Evolutionary conservation across 2,113 vertebrate species (phyloP).

Genomic region (Hemicordylus capensis): DNA sequence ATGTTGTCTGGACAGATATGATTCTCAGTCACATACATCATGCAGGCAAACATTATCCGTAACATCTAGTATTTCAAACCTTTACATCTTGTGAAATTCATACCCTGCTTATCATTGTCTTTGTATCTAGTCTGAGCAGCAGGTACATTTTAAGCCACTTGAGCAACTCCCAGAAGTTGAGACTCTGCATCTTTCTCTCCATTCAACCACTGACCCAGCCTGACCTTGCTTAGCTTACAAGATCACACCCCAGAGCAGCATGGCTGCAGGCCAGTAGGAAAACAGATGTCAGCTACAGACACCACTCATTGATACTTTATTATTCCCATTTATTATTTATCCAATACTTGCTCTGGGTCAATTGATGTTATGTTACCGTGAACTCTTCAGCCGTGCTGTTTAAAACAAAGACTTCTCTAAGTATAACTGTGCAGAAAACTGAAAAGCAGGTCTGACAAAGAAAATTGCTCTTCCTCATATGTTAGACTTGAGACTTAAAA

Average conservation of each 20-base stretch:
- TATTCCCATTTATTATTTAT: conserved; percentile 60
- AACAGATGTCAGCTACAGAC: conserved; percentile 50
- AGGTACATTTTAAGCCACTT: neutral
- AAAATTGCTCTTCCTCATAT: neutral
- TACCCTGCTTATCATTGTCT: neutral
- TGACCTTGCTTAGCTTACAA: conserved; percentile 22
- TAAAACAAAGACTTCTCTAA: conserved; percentile 12
- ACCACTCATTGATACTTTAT: conserved; percentile 51
- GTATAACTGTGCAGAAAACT: conserved; percentile 18
- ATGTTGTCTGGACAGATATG: conserved; percentile 10
- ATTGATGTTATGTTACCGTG: conserved; percentile 19
- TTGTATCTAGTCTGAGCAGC: neutral
- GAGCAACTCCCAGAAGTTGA: neutral
- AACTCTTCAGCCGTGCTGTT: conserved; percentile 27
- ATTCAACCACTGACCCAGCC: neutral
- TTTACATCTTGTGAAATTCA: neutral
- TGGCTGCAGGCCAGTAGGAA: conserved; percentile 50
- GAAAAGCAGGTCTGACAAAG: neutral
- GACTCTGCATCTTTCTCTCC: rapidly evolving
- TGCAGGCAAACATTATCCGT: rapidly evolving
- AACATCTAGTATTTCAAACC: neutral
- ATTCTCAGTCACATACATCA: neutral
- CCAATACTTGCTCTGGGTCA: conserved; percentile 11
- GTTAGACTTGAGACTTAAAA: neutral
- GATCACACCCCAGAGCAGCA: conserved; percentile 19